Conservation (phyloP, 2,888 invertebrate genomes). For the Lagria hirta region DNA sequence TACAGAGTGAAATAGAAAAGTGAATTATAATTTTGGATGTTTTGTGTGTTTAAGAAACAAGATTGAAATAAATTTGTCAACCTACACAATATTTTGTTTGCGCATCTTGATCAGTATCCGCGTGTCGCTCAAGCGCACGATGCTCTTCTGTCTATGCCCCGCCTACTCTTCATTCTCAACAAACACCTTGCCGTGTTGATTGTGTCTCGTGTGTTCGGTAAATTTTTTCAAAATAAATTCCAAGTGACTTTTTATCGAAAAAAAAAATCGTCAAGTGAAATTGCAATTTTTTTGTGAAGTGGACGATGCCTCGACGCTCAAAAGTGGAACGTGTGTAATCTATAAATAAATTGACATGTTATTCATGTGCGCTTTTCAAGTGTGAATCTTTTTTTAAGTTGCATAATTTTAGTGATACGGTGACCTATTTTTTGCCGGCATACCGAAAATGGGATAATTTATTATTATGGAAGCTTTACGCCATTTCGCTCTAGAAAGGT, state of each 20-base stretch:
- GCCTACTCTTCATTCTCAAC: constrained; percentile 43
- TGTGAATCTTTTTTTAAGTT: constrained; percentile 20
- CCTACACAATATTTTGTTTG: constrained; percentile 33
- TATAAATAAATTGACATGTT: constrained; percentile 5
- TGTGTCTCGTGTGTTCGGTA: constrained; percentile 19
- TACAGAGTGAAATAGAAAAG: too few relatives aligned
- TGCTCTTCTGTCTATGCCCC: constrained; percentile 39
- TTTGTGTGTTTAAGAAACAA: too few relatives aligned
- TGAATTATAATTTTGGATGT: too few relatives aligned
- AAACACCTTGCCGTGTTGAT: constrained; percentile 27
- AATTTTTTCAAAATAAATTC: constrained; percentile 14
- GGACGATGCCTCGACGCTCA: too few relatives aligned
- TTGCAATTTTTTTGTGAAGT: constrained; percentile 3
- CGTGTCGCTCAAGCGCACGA: constrained; percentile 47
- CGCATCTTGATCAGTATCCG: constrained; percentile 44
- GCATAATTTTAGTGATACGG: constrained; percentile 14
- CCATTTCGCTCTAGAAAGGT: too few relatives aligned
- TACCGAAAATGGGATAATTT: too few relatives aligned
- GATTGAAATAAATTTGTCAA: constrained; percentile 22
- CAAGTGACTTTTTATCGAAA: constrained; percentile 1
- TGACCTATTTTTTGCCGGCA: constrained; percentile 14
- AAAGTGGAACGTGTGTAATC: constrained; percentile 1
- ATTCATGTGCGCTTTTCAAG: constrained; percentile 9
- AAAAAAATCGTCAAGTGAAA: constrained; percentile 4
- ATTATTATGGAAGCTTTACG: too few relatives aligned